Conservation (phyloP, 2,113 vertebrate genomes). For the Sinosuthora webbiana region DNA sequence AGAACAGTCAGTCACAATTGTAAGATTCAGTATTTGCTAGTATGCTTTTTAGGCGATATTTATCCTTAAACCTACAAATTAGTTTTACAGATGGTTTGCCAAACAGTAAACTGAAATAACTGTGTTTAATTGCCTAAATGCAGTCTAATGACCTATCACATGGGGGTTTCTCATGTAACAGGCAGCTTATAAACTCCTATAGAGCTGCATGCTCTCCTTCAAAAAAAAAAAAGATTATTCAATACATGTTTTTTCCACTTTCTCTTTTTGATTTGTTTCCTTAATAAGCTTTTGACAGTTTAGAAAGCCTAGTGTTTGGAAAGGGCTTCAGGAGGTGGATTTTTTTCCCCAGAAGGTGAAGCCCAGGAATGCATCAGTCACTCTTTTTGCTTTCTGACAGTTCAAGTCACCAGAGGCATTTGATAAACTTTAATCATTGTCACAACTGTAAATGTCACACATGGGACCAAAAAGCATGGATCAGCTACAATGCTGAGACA, state of each 20-base stretch:
- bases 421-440: slow-evolving; percentile 69
- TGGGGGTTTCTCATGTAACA: not conserved
- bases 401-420: slow-evolving; percentile 62
- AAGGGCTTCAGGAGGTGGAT: not conserved
- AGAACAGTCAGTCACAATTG: not conserved
- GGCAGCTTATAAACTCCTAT: not conserved
- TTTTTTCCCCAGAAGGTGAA: not conserved
- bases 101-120: not conserved
- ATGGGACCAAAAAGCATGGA: slow-evolving; percentile 22
- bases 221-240: not conserved
- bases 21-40: not conserved
- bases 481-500: not conserved
- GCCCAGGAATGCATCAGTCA: slow-evolving; percentile 65
- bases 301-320: slow-evolving; percentile 17
- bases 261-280: slow-evolving; percentile 35
- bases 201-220: not conserved
- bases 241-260: not conserved
- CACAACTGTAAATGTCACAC: slow-evolving; percentile 60
- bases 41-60: not conserved
- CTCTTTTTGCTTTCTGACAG: slow-evolving; percentile 54
- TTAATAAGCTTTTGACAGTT: slow-evolving; percentile 8
- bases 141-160: not conserved
- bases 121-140: not conserved
- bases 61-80: not conserved
- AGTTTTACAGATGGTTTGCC: not conserved